Evolutionary conservation across 2,888 invertebrate genomes (phyloP), one percentile per base, ranked within the genome.

Genomic region (Spilosoma lubricipeda): DNA sequence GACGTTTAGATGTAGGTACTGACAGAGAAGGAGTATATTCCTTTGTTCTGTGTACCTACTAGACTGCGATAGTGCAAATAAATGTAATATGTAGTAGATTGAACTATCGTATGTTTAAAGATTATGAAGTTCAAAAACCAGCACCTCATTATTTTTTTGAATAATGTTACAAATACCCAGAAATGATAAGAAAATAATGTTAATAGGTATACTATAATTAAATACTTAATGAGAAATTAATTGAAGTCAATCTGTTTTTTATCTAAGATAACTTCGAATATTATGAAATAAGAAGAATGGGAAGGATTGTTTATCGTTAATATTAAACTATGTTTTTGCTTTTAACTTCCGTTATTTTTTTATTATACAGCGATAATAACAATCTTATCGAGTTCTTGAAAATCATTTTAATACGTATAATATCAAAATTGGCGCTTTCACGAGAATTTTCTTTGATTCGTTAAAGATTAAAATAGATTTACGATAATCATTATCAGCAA

Each of bases 381-480:
- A 64, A 76, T 73, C 73, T 75, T 73, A 80, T 80, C 80, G 36
- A 68, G 70, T 69, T 70, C 20, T 67, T 70, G 45, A 45, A 27
- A 72, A 77, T 77, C 77, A 39, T 82, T 84, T 86, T 80, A 72
- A 74, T 76, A 78, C 78, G 79, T 78, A 76, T 79, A 79, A 76
- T 79, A 78, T 71, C 63, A 74, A 82, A 88, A 88, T 89, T 87
- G 85, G 72, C 85, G 83, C 80, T 79, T 82, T 76, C 87, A 86
- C 87, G 67, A 80, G 82, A 87, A 88, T 89, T 77, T 85, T 80
- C 88, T 92, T 92, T 91, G 91, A 91, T 91, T 90, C 86, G 75
- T 30, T 69, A 70, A n/a, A 70, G 71, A 82, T 82, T 73, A 27
- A 67, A 73, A 75, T 82, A 75, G 73, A 66, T 70, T 42, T 63